These are phyloP conservation scores for Nemoura dubitans DNA, from an alignment of 2,888 invertebrate species.

Conservation along the genomic window DNA sequence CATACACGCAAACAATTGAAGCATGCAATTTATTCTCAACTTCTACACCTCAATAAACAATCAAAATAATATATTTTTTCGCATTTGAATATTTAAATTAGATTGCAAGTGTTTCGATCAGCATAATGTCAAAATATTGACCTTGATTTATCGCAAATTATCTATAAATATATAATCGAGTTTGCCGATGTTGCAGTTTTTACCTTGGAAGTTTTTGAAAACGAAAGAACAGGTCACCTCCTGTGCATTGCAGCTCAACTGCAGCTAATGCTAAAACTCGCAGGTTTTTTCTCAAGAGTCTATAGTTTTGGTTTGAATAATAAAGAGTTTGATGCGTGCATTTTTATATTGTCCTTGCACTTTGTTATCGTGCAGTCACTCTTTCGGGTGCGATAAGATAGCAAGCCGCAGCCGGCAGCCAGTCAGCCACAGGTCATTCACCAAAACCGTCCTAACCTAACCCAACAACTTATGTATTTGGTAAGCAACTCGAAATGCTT, in stretches of 20 bases:
- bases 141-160: background rate
- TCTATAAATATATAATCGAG: background rate
- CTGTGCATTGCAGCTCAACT: too few relatives aligned
- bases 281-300: background rate
- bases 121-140: background rate
- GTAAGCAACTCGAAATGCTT: background rate
- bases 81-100: background rate
- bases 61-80: background rate
- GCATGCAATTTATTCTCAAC: background rate
- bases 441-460: conserved; percentile 34
- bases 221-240: too few relatives aligned
- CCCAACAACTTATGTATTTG: background rate
- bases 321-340: background rate
- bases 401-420: background rate
- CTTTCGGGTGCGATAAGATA: conserved; percentile 30
- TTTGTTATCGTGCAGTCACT: conserved; percentile 33
- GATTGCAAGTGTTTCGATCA: background rate
- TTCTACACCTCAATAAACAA: background rate
- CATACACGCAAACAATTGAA: background rate
- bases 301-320: conserved; percentile 20
- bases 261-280: background rate
- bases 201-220: too few relatives aligned
- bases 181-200: too few relatives aligned
- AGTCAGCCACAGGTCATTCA: conserved; percentile 21
- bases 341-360: conserved; percentile 32